Conservation (phyloP, 2,888 invertebrate genomes). For the Apamea sordens region DNA sequence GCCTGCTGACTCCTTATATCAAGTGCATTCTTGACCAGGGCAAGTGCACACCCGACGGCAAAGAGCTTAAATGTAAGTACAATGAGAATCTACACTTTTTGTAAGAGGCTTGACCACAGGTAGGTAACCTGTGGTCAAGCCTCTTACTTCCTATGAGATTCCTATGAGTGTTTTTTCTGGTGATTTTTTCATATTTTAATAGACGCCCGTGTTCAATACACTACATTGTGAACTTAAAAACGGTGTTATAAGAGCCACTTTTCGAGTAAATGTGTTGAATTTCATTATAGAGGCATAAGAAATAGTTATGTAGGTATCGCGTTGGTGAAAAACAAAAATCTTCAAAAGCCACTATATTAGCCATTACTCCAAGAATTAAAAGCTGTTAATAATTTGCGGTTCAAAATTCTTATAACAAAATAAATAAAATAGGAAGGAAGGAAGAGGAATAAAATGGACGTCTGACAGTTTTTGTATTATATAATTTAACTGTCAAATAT, state of each 20-base stretch:
- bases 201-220: neutral
- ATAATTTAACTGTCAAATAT: no score
- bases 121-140: neutral
- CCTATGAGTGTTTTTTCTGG: no score
- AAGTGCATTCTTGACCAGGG: conserved; percentile 92
- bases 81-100: neutral
- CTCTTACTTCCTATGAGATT: neutral
- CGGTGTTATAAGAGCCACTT: neutral
- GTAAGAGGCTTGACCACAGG: no score
- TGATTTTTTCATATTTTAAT: neutral
- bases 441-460: no score
- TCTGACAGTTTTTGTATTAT: no score
- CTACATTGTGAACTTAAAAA: neutral
- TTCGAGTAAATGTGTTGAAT: neutral
- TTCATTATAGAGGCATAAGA: no score
- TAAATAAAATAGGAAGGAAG: no score
- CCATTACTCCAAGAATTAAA: neutral
- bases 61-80: conserved; percentile 92
- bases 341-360: neutral
- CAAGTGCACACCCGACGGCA: conserved; percentile 92
- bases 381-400: neutral
- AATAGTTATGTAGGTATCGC: neutral
- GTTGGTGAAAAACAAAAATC: neutral
- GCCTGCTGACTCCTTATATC: conserved; percentile 92
- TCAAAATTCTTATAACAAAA: neutral